Evolutionary conservation across 2,113 vertebrate genomes (phyloP), one percentile per base, ranked within the genome.

Genomic region (Shinisaurus crocodilurus): DNA sequence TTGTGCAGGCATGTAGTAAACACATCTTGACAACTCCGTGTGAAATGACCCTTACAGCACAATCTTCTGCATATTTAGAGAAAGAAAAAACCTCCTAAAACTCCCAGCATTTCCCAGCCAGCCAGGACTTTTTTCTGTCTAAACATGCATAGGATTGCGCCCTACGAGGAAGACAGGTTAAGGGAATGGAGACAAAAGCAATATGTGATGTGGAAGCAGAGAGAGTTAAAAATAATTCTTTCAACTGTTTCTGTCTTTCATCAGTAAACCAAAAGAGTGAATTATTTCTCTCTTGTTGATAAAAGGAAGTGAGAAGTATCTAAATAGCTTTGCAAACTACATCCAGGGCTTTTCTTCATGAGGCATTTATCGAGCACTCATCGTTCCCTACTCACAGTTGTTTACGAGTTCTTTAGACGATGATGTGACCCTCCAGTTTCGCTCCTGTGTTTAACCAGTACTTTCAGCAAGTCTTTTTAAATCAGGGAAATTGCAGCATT

Each of bases 221-320:
- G 20, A 54, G 70, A 32, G 1, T 54, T 40, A 40, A 76, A 34
- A 34, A 60, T 87, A 92, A 2, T 12, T 1, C 34, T 81, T 87
- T 79, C 43, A 45, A 45, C 54, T 76, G 48, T 87, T 91, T 91
- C 37, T n/a, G 1, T 2, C 20, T 82, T 2, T 0, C 86, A 90
- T 85, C 0, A 4, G 0, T 65, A 27, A 20, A 0, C 29, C 87
- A 43, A 1, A 1, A 0, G 0, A 80, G 29, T 87, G 29, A 1
- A 1, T 0, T 0, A 75, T 69, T 69, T 54, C n/a, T 32, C 27
- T n/a, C 54, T 32, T 34, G 6, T 37, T 75, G 25, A 29, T 75
- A 57, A 75, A 75, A 16, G 6, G 48, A 37, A 60, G 23, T 37
- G 27, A 16, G 13, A 65, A 10, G 37, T 2, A 84, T 43, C 37